phyloP scores from a whole-genome alignment of 2,888 invertebrate species.

The Cryptus viduatorius region DNA sequence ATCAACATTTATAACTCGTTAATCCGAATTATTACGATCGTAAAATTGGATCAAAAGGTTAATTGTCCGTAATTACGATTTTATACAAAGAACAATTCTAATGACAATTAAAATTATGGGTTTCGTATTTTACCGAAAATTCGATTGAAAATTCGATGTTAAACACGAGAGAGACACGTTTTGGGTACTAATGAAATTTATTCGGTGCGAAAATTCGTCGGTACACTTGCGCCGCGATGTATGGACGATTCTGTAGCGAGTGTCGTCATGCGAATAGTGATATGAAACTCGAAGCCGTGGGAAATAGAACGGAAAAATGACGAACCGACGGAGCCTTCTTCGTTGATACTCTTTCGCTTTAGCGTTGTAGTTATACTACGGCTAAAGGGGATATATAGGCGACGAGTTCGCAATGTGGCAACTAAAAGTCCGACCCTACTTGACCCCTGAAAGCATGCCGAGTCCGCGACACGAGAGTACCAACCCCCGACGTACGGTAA shows the following conservation, averaged over 20 bases:
- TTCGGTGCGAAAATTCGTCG: slow-evolving; percentile 42
- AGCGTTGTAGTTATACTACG: slow-evolving; percentile 33
- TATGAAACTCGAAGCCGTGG: slow-evolving; percentile 35
- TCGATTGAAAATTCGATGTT: slow-evolving; percentile 37
- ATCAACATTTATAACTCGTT: too few relatives aligned
- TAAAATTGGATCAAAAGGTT: too few relatives aligned
- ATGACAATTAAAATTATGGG: slow-evolving; percentile 18
- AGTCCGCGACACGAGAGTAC: slow-evolving; percentile 39
- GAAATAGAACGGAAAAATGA: slow-evolving; percentile 55
- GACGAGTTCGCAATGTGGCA: slow-evolving; percentile 57
- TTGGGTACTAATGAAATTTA: slow-evolving; percentile 44
- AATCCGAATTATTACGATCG: too few relatives aligned
- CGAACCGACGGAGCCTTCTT: slow-evolving; percentile 33
- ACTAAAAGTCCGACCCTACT: slow-evolving; percentile 65
- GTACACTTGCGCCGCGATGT: not conserved
- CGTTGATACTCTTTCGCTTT: slow-evolving; percentile 51
- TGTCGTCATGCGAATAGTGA: slow-evolving; percentile 6
- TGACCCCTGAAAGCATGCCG: slow-evolving; percentile 59
- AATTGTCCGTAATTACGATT: not conserved
- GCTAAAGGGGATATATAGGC: slow-evolving; percentile 33
- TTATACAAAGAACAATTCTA: not conserved
- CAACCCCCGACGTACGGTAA: slow-evolving; percentile 42
- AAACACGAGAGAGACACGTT: slow-evolving; percentile 39
- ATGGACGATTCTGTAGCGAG: not conserved
- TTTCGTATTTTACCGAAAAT: slow-evolving; percentile 11